Evolutionary conservation across 53 echinoderm and acorn worm species (phyloP).

Genomic region (Paelopatides confundens): DNA sequence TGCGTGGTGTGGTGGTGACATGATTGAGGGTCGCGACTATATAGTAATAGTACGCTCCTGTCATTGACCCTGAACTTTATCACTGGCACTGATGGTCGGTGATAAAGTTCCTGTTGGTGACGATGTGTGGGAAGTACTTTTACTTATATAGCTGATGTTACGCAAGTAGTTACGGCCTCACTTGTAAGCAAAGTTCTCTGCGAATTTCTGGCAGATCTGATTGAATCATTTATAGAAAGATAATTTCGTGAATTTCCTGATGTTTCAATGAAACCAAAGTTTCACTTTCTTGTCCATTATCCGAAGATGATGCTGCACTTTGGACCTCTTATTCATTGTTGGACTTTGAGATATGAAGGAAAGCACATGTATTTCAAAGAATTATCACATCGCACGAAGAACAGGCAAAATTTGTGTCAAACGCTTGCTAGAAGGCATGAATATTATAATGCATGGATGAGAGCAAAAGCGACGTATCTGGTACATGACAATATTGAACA

Average conservation of each 20-base stretch:
- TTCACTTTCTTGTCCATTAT: slow-evolving; percentile 40
- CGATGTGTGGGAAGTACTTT: slow-evolving; percentile 41
- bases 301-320: not conserved
- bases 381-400: slow-evolving; percentile 3
- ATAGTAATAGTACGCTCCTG: no score
- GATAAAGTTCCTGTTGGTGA: slow-evolving; percentile 42
- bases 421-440: slow-evolving; percentile 16
- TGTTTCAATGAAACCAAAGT: slow-evolving; percentile 16
- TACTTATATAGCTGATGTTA: slow-evolving; percentile 53
- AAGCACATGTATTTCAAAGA: slow-evolving; percentile 40
- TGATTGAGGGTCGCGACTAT: no score
- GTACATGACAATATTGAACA: not conserved
- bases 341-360: slow-evolving; percentile 28
- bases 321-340: not conserved
- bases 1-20: no score
- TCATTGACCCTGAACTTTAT: not conserved
- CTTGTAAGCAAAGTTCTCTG: not conserved
- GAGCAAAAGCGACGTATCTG: not conserved
- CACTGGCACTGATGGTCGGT: slow-evolving; percentile 33
- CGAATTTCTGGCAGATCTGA: slow-evolving; percentile 43
- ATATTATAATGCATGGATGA: slow-evolving; percentile 6
- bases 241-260: slow-evolving; percentile 28
- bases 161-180: slow-evolving; percentile 26
- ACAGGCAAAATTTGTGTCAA: slow-evolving; percentile 28
- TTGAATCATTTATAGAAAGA: slow-evolving; percentile 41